Evolutionary conservation across 2,797 vertebrate species (phyloP).

Genomic region (Loris lydekkerianus): DNA sequence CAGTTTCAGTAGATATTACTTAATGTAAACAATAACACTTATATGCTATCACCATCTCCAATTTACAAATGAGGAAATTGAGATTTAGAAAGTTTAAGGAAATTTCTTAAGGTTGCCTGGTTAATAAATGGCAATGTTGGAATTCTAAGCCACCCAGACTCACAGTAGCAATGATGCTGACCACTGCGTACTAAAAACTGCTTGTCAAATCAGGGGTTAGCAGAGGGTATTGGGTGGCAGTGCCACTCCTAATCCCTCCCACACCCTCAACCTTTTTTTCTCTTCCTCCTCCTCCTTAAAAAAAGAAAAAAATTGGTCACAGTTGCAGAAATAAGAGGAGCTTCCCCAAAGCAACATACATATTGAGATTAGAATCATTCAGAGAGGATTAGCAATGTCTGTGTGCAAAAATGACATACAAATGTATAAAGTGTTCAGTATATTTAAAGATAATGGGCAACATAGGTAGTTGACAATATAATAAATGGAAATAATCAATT

Average conservation of each 20-base stretch:
- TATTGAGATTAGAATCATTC: background rate
- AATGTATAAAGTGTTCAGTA: background rate
- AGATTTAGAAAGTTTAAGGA: background rate
- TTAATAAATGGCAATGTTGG: background rate
- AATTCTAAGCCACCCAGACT: background rate
- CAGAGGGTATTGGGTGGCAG: background rate
- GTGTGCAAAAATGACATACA: background rate
- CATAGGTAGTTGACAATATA: background rate
- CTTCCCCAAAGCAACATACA: background rate
- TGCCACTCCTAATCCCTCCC: background rate
- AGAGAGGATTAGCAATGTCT: background rate
- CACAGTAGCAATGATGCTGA: background rate
- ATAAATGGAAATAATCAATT: constrained; percentile 6
- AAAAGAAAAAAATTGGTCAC: background rate
- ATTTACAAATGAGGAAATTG: background rate
- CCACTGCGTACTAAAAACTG: background rate
- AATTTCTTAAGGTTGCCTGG: background rate
- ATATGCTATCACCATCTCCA: background rate
- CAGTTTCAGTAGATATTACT: background rate
- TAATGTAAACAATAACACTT: background rate
- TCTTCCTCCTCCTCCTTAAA: background rate
- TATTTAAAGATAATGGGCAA: background rate
- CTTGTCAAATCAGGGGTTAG: background rate
- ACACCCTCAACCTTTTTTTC: no score
- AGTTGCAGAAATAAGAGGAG: background rate